A percentile compares a stretch with the other conserved stretches of the same genome.
Evolutionary conservation across 2,888 invertebrate genomes (phyloP).

Genomic region (Philereme transversata): DNA sequence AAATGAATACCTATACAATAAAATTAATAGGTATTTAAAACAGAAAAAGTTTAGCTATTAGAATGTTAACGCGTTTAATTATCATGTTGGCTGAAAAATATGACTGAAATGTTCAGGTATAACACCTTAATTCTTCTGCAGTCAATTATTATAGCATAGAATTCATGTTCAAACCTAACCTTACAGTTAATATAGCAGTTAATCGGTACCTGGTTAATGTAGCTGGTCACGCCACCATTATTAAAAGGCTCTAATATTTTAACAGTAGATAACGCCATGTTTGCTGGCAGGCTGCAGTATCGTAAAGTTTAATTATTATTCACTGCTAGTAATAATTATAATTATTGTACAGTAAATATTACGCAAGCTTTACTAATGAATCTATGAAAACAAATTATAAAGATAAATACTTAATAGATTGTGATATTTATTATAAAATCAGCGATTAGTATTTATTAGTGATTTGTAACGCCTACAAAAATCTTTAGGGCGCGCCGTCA

Average conservation of each 20-base stretch:
- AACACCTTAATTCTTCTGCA: too few relatives aligned
- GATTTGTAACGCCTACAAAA: too few relatives aligned
- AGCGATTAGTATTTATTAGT: too few relatives aligned
- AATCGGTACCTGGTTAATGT: slow-evolving; percentile 52
- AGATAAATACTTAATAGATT: background rate
- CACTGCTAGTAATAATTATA: slow-evolving; percentile 21
- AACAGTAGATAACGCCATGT: slow-evolving; percentile 49
- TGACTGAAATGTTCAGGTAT: too few relatives aligned
- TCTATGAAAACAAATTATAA: background rate
- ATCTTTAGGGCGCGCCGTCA: too few relatives aligned
- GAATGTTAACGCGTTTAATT: too few relatives aligned
- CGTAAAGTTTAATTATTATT: slow-evolving; percentile 42
- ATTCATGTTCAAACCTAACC: slow-evolving; percentile 35
- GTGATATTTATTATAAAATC: too few relatives aligned
- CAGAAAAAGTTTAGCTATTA: too few relatives aligned
- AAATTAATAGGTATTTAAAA: too few relatives aligned
- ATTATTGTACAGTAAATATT: slow-evolving; percentile 12
- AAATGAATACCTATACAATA: too few relatives aligned
- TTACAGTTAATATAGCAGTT: slow-evolving; percentile 51
- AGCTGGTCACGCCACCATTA: slow-evolving; percentile 45
- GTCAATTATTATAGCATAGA: too few relatives aligned
- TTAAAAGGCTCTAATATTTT: slow-evolving; percentile 49
- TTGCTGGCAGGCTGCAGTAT: slow-evolving; percentile 48
- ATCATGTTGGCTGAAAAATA: too few relatives aligned
- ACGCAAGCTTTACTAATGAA: slow-evolving; percentile 3